phyloP scores from a whole-genome alignment of 2,888 invertebrate genomes.

The Harpalus rufipes region DNA sequence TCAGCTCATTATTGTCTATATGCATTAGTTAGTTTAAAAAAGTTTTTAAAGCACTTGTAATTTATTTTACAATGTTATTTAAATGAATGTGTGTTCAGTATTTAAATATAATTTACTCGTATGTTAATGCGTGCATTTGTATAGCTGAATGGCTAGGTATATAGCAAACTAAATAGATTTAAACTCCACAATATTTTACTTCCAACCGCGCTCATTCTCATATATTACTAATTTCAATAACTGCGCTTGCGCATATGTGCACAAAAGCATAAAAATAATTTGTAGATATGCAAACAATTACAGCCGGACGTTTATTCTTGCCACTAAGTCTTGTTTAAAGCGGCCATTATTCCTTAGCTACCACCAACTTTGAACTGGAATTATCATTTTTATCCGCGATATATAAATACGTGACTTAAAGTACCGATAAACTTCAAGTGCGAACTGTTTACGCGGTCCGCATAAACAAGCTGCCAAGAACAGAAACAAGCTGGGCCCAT shows the following conservation, averaged over 20 bases:
- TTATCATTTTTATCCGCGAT: constrained; percentile 53
- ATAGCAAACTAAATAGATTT: constrained; percentile 6
- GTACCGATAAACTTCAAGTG: constrained; percentile 48
- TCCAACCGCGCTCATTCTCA: not conserved
- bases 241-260: not conserved
- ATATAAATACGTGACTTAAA: constrained; percentile 57
- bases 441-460: constrained; percentile 30
- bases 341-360: constrained; percentile 13
- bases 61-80: not conserved
- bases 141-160: not conserved
- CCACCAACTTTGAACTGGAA: constrained; percentile 38
- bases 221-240: constrained; percentile 36
- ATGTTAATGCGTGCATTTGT: constrained; percentile 5
- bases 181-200: constrained; percentile 18
- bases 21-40: not conserved
- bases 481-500: not conserved
- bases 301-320: constrained; percentile 31
- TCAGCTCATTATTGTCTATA: no score
- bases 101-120: not conserved
- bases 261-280: constrained; percentile 40
- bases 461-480: constrained; percentile 52
- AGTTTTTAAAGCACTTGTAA: no score
- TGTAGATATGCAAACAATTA: constrained; percentile 43
- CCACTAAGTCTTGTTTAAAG: constrained; percentile 35
- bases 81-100: not conserved